Evolutionary conservation across 2,888 invertebrate species (phyloP), one percentile per base, ranked within the genome.

Genomic region (Drosophila flavopinicola): DNA sequence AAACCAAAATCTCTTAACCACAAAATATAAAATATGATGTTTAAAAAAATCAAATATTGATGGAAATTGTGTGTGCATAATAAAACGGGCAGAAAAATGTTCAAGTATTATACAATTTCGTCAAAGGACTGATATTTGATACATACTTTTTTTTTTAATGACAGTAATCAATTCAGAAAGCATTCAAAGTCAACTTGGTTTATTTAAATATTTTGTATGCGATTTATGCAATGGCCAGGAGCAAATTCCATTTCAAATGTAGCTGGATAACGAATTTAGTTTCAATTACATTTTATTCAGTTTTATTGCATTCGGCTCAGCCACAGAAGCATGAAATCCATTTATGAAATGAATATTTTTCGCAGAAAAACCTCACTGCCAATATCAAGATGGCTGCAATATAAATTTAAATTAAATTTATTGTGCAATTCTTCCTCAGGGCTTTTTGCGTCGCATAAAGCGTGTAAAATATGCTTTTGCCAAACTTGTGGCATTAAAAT

Each of bases 221-320:
- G n/a, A n/a, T n/a, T n/a, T n/a, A n/a, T n/a, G n/a, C 1, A 11
- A 9, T 25, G 10, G 9, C 30, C 17, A 20, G 0, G 15, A 23
- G 7, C 27, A 23, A 3, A 35, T 9, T 13, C 4, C 27, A 9
- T 9, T 29, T 11, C 5, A 3, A 23, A 3, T 15, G 20, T 17
- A n/a, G 17, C 17, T 13, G 9, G 2, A 41, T 67, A 73, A 44
- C 32, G 42, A 32, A 41, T 49, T 68, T 60, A 23, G 39, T 32
- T 30, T 49, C 49, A 51, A 69, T 54, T 61, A 47, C 42, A 23
- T 51, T 60, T 48, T 24, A 42, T 42, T 13, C 6, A 17, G 27
- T 47, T 74, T 66, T 38, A 61, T 74, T 39, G 48, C 48, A 24
- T 25, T 48, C n/a, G 17, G n/a, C 7, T 20, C 7, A 20, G 30